Evolutionary conservation across 2,888 invertebrate genomes (phyloP).

Genomic region (Taphrorychus bicolor): DNA sequence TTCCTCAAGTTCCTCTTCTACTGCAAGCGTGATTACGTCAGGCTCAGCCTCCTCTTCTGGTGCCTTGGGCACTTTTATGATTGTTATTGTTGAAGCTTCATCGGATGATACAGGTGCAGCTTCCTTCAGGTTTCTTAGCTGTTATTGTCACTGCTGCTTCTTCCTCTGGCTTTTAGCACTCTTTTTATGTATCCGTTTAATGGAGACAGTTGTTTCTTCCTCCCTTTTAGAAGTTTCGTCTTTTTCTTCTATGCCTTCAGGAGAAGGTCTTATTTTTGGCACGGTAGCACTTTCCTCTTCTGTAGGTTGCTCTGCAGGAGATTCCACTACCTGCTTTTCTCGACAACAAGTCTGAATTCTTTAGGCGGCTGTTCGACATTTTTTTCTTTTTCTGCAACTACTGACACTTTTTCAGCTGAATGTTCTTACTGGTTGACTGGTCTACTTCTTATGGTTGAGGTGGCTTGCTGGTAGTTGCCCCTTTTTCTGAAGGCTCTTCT

Average conservation of each 20-base stretch:
- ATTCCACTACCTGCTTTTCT: slow-evolving; percentile 42
- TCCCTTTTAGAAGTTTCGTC: slow-evolving; percentile 7
- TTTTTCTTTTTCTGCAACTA: slow-evolving; percentile 19
- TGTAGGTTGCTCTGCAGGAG: too few species aligned
- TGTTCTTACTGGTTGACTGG: too few species aligned
- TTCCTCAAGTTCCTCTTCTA: slow-evolving; percentile 30
- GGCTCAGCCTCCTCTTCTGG: too few species aligned
- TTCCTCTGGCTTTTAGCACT: slow-evolving; percentile 10
- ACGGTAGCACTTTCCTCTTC: slow-evolving; percentile 48
- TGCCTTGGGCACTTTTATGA: slow-evolving; percentile 45
- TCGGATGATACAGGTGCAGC: slow-evolving; percentile 8
- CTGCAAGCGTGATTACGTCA: background rate
- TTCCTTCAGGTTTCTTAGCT: slow-evolving; percentile 40
- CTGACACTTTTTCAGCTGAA: too few species aligned
- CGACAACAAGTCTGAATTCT: background rate
- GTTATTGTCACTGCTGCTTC: slow-evolving; percentile 48
- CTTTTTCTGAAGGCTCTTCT: too few species aligned
- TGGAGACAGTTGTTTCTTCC: slow-evolving; percentile 10
- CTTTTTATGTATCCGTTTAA: slow-evolving; percentile 43
- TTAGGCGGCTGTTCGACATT: slow-evolving; percentile 12
- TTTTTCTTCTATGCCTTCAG: slow-evolving; percentile 6
- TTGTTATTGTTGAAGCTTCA: slow-evolving; percentile 46
- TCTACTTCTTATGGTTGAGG: too few species aligned
- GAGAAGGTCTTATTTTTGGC: slow-evolving; percentile 47
- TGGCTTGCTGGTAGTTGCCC: too few species aligned